These are phyloP conservation scores for Megalopta genalis DNA, from an alignment of 1,140 invertebrate species.

Conservation along the genomic window DNA sequence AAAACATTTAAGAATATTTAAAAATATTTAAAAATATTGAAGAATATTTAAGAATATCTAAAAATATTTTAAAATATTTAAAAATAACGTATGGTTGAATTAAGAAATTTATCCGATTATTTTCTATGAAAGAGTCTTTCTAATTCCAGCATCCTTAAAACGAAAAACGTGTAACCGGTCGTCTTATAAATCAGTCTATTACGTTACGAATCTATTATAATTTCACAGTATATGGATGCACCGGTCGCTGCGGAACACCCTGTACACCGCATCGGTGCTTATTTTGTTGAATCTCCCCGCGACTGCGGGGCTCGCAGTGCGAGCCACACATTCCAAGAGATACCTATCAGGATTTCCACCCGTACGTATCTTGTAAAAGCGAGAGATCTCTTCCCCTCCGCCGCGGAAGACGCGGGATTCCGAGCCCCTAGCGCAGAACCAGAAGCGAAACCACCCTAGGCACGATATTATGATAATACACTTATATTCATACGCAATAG, in stretches of 20 bases:
- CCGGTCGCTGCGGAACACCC: not conserved
- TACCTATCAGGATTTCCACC: conserved; percentile 57
- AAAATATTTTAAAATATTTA: too few species aligned
- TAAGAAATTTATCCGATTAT: too few species aligned
- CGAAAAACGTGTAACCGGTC: too few species aligned
- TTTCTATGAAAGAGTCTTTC: too few species aligned
- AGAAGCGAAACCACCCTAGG: conserved; percentile 60
- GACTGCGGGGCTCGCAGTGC: not conserved
- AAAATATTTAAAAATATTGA: too few species aligned
- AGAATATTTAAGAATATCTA: too few species aligned
- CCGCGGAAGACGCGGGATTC: conserved; percentile 45
- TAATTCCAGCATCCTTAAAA: too few species aligned
- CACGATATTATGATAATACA: conserved; percentile 76
- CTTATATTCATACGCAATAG: conserved; percentile 76
- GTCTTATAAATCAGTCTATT: too few species aligned
- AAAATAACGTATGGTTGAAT: too few species aligned
- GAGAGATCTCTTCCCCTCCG: conserved; percentile 28
- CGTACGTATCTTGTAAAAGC: conserved; percentile 58
- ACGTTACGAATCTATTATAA: too few species aligned
- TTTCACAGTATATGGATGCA: too few species aligned
- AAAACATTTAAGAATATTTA: too few species aligned
- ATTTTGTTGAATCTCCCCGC: conserved; percentile 38
- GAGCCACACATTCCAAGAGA: conserved; percentile 40
- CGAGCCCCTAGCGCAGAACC: conserved; percentile 55
- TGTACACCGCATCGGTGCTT: not conserved